These are phyloP conservation scores for Popillia japonica DNA, from an alignment of 1,140 invertebrate genomes.

Conservation along the genomic window DNA sequence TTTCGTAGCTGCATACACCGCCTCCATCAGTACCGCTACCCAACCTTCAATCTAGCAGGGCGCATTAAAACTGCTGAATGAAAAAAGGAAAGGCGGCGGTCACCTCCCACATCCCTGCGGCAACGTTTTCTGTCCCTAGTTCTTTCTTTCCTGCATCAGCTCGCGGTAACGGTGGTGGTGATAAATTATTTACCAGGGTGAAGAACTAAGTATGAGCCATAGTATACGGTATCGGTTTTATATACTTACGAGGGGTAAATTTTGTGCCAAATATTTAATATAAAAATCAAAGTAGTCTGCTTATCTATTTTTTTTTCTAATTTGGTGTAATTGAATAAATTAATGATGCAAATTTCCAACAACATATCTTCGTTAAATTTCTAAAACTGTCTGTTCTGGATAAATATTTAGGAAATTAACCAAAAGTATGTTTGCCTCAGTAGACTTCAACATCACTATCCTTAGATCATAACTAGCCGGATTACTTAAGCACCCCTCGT, in stretches of 20 bases:
- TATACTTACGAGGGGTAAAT: constrained; percentile 32
- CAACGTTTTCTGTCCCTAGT: not conserved
- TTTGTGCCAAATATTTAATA: too few relatives aligned
- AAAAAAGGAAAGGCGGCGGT: not conserved
- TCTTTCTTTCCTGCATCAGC: not conserved
- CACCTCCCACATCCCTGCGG: not conserved
- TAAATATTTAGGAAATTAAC: too few relatives aligned
- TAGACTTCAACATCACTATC: too few relatives aligned
- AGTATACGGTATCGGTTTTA: constrained; percentile 40
- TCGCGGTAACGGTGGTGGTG: constrained; percentile 7
- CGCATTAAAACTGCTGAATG: constrained; percentile 25
- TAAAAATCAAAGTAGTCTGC: too few relatives aligned
- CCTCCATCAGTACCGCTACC: constrained; percentile 1
- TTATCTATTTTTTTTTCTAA: too few relatives aligned
- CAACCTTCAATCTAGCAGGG: not conserved
- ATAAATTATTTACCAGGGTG: constrained; percentile 42
- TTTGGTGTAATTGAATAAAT: too few relatives aligned
- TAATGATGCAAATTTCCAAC: too few relatives aligned
- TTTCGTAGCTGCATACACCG: not conserved
- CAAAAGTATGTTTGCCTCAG: too few relatives aligned
- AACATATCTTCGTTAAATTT: too few relatives aligned
- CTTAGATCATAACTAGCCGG: too few relatives aligned
- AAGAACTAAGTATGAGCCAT: constrained; percentile 41
- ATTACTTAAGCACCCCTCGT: too few relatives aligned
- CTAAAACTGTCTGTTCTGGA: too few relatives aligned